Base-by-base conservation (phyloP, 2,888 invertebrate genomes). In the Petrolisthes cinctipes region DNA sequence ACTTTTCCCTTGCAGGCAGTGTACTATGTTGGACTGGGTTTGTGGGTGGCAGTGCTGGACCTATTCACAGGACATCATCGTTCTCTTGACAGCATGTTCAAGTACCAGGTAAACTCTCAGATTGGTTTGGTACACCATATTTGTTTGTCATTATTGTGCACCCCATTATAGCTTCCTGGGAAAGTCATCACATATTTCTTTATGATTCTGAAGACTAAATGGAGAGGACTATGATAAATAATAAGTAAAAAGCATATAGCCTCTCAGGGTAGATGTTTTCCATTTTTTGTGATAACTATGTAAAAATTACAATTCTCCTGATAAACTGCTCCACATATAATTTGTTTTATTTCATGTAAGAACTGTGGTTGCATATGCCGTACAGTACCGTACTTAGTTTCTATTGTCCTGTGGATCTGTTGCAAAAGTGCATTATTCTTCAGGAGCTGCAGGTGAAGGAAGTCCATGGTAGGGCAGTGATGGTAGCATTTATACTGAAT, bases 391-490 rank as follows among this genome's bases (percentile, higher is more conserved):
- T 37, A 37, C 37, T 37, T 37, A 37, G 37, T 37, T 37, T 37
- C 37, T 37, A 37, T 37, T 37, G 37, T 37, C 37, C 37, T 37
- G 2, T 37, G 37, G 37, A 37, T 37, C 37, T 37, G 37, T 37
- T 37, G 37, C 37, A 37, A 37, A 37, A 37, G 37, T 23, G 5
- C 7, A 51, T 84, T 61, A n/a, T 37, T 85, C 86, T 94, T 61
- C 93, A 98, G 96, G 97, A 97, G 93, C 95, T 98, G 91, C 97
- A 97, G 92, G 95, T 98, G 4, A 95, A 96, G 91, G 97, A 97
- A 93, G 94, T 95, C 91, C 96, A 96, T 91, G 98, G 98, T 0
- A 94, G 96, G 91, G 94, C 97, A 61, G 95, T 98, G n/a, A 96
- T 98, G 91, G 94, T 95, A 88, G 96, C 97, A 78, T 98, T 97